Base-by-base conservation (phyloP, 2,888 invertebrate species). In the Achlya flavicornis region DNA sequence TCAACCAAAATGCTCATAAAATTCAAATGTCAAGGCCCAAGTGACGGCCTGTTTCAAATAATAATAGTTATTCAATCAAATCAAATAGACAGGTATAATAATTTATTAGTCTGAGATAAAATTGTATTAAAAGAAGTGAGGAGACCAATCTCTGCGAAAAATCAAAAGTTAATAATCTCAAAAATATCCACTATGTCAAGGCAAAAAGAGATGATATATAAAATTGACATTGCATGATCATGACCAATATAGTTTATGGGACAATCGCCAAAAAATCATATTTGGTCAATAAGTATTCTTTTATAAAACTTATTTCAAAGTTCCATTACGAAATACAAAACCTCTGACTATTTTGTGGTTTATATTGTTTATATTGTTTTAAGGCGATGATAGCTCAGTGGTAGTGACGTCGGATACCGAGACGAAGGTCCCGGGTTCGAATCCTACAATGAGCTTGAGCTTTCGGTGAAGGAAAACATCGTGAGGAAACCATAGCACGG, bases 1-100 rank as follows among this genome's bases (percentile, higher is more conserved):
- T 58, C 10, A n/a, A 53, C 16, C 53, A 53, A 35, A 58, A 38
- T n/a, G n/a, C 16, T 35, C 35, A 41, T 60, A 60, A 60, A 19
- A 5, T 11, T 7, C 43, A 57, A 62, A 62, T 62, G 62, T 62
- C 62, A 62, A 62, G 62, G 62, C 26, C 41, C 14, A 14, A 12
- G 26, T 7, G n/a, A 6, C 35, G 33, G n/a, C n/a, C 3, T 12
- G 33, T n/a, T 32, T 32, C 14, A 58, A 32, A 58, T 32, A 58
- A 58, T 35, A 33, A 35, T 35, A 58, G 33, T 35, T 38, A 35
- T 58, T 58, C 41, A 60, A 60, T 60, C 60, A 60, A 41, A 58
- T 33, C 26, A 8, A 43, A 60, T 26, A 12, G 60, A 41, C 60
- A 41, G 60, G 10, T 12, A 43, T 26, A 41, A 43, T 43, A 53